These are phyloP conservation scores for Campaea margaritaria DNA, from an alignment of 2,888 invertebrate genomes.

Conservation along the genomic window DNA sequence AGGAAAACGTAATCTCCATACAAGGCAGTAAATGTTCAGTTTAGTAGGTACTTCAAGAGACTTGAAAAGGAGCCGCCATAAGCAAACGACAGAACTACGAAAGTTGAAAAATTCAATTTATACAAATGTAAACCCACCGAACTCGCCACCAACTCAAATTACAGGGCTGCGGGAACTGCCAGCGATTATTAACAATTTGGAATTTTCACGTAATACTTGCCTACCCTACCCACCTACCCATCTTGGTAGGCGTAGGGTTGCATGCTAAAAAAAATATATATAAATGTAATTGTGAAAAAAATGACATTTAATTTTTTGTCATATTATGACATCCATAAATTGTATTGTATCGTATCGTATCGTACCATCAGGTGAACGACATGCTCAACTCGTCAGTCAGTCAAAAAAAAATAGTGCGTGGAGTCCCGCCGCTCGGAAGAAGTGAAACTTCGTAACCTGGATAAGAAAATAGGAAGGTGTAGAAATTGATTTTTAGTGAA, in stretches of 20 bases:
- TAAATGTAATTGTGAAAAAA: background rate
- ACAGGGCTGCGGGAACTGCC: constrained; percentile 13
- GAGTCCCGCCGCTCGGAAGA: no score
- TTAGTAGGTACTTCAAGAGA: background rate
- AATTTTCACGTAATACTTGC: constrained; percentile 12
- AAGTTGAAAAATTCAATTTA: constrained; percentile 21
- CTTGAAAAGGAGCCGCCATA: constrained; percentile 1
- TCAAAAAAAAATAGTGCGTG: no score
- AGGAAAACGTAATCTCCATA: no score
- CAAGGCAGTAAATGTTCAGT: no score
- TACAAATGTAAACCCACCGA: constrained; percentile 14
- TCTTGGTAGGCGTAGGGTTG: constrained; percentile 6
- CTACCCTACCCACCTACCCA: background rate
- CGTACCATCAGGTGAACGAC: no score
- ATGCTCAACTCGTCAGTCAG: no score
- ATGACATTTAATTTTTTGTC: no score
- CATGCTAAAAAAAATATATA: background rate
- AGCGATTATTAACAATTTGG: constrained; percentile 21
- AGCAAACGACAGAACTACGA: constrained; percentile 11
- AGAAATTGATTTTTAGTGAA: no score
- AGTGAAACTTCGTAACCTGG: no score
- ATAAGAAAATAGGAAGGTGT: no score
- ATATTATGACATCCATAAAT: no score
- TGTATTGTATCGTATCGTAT: no score
- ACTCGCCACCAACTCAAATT: constrained; percentile 11